These are phyloP conservation scores for Thera obeliscata DNA, from an alignment of 2,888 invertebrate genomes.

Conservation along the genomic window DNA sequence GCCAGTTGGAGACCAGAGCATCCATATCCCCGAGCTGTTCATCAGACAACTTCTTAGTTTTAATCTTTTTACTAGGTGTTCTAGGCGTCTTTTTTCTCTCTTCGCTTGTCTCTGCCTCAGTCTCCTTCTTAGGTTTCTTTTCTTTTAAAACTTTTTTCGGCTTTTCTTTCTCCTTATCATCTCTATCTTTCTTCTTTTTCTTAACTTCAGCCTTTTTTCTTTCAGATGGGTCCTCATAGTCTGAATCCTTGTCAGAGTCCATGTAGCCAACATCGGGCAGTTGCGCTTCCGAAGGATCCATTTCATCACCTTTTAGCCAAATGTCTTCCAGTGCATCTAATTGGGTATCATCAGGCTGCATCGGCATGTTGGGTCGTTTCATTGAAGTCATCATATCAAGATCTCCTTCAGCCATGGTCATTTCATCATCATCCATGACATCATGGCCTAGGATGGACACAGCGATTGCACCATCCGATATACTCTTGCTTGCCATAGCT, in stretches of 20 bases:
- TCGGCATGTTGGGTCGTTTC: constrained; percentile 72
- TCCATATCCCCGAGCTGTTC: constrained; percentile 69
- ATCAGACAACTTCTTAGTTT: constrained; percentile 66
- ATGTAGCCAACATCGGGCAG: constrained; percentile 78
- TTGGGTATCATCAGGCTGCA: constrained; percentile 88
- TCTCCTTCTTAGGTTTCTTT: constrained; percentile 41
- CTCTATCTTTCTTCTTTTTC: constrained; percentile 55
- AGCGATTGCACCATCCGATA: constrained; percentile 85
- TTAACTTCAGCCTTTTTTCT: constrained; percentile 23
- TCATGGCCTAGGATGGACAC: constrained; percentile 85
- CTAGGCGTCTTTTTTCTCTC: constrained; percentile 48
- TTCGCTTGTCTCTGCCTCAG: constrained; percentile 22
- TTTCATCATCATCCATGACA: constrained; percentile 81
- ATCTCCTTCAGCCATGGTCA: constrained; percentile 82
- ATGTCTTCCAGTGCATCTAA: constrained; percentile 90
- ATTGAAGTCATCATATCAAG: constrained; percentile 81
- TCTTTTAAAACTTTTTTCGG: constrained; percentile 40
- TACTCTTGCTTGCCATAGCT: constrained; percentile 82
- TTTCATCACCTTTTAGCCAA: constrained; percentile 92
- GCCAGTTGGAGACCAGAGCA: constrained; percentile 68
- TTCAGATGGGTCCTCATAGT: constrained; percentile 67
- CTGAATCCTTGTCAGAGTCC: constrained; percentile 78
- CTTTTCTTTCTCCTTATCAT: constrained; percentile 52
- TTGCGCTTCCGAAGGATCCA: constrained; percentile 84
- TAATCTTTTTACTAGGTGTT: constrained; percentile 51